These are phyloP conservation scores for Varanus komodoensis DNA, from an alignment of 2,113 vertebrate genomes.

Conservation along the genomic window DNA sequence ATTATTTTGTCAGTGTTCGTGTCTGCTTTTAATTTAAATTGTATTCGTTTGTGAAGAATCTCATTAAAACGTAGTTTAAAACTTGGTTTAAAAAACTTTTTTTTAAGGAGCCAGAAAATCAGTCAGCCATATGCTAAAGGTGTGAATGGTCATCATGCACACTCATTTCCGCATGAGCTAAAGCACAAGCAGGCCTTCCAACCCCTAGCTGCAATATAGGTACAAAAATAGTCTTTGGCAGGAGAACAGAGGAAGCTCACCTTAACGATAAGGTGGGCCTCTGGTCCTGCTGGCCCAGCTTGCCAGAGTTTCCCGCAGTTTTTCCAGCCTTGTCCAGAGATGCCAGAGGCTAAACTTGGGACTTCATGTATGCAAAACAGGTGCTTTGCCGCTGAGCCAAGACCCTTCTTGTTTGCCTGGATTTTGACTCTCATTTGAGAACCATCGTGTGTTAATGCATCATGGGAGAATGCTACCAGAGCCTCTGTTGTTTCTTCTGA, in stretches of 20 bases:
- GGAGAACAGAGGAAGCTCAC: too few species aligned
- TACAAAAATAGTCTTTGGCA: not conserved
- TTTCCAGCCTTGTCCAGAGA: too few species aligned
- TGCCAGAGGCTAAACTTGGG: too few species aligned
- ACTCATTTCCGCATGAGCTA: not conserved
- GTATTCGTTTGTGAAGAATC: not conserved
- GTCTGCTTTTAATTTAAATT: constrained; percentile 3
- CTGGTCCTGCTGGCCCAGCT: too few species aligned
- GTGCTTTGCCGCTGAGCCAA: too few species aligned
- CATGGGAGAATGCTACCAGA: not conserved
- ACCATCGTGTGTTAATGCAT: not conserved
- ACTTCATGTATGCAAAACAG: too few species aligned
- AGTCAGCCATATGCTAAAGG: not conserved
- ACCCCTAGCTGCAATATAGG: not conserved
- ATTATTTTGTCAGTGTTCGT: not conserved
- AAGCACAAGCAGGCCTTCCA: not conserved
- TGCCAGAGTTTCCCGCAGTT: too few species aligned
- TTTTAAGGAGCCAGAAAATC: not conserved
- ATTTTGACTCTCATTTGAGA: not conserved
- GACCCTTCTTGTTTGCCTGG: not conserved
- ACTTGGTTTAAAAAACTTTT: too few species aligned
- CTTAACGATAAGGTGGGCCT: too few species aligned
- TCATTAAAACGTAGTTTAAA: not conserved
- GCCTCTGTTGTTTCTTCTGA: not conserved
- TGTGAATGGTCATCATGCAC: not conserved